A percentile compares a stretch with the other conserved stretches of the same genome.
These are phyloP conservation scores for Dicaeum eximium DNA, from an alignment of 2,113 vertebrate genomes.

Conservation along the genomic window DNA sequence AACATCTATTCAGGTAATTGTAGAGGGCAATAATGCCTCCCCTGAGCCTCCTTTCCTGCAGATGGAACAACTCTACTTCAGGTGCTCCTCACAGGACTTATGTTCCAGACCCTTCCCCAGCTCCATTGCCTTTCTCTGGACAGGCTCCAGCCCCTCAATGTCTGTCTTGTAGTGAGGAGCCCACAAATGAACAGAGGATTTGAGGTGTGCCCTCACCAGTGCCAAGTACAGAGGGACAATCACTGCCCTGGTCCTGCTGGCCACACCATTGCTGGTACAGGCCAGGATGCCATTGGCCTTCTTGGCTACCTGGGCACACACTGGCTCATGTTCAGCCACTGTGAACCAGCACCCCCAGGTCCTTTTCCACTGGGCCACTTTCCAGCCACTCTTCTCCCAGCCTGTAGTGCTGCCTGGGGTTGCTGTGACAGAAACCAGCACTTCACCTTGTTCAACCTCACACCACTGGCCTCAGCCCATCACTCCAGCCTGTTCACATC, in stretches of 20 bases:
- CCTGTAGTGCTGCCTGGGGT: neutral
- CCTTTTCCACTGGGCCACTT: neutral
- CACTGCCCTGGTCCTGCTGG: neutral
- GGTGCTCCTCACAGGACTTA: neutral
- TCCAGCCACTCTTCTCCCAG: neutral
- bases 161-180: neutral
- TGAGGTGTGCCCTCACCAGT: fast-evolving
- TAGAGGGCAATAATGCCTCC: neutral
- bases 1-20: fast-evolving
- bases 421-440: neutral
- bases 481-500: neutral
- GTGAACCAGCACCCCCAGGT: no score
- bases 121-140: neutral
- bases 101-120: neutral
- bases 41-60: neutral
- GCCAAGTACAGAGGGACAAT: fast-evolving
- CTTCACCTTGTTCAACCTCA: neutral
- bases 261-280: fast-evolving
- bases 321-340: neutral
- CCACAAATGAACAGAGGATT: neutral
- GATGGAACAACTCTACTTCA: neutral
- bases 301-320: neutral
- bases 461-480: neutral
- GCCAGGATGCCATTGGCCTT: neutral
- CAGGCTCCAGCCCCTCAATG: neutral